Percentiles rank a stretch among this genome's conserved stretches.
These are phyloP conservation scores for Pteronotus mesoamericanus DNA, from an alignment of 2,797 vertebrate species.

Conservation along the genomic window DNA sequence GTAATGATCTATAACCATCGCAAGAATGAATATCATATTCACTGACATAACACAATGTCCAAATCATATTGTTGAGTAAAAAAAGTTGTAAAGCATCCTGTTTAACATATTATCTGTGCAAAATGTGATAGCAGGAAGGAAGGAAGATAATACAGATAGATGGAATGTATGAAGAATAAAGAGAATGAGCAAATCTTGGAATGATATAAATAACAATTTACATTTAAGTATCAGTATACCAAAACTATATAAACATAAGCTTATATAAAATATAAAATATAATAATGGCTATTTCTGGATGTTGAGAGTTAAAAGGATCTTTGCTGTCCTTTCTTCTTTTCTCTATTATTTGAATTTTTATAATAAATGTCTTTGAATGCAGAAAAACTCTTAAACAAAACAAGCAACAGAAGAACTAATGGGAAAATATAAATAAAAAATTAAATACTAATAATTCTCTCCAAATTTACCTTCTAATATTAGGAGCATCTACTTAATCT, in stretches of 20 bases:
- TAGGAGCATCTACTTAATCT: neutral
- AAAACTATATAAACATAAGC: neutral
- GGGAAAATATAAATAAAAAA: conserved; percentile 15
- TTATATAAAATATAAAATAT: neutral
- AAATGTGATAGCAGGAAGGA: neutral
- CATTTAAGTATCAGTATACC: neutral
- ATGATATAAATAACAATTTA: neutral
- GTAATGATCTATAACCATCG: neutral
- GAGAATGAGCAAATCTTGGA: neutral
- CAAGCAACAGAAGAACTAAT: neutral
- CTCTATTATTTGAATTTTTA: neutral
- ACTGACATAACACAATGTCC: neutral
- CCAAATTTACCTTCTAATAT: neutral
- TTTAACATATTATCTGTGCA: neutral
- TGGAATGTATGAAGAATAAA: neutral
- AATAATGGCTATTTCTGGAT: neutral
- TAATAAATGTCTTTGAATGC: neutral
- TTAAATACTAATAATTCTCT: neutral
- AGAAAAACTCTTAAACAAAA: neutral
- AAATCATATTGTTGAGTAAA: neutral
- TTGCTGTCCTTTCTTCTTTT: neutral
- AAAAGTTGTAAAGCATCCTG: neutral
- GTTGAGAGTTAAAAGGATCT: neutral
- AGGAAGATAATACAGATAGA: neutral
- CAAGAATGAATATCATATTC: neutral